Percentiles rank a stretch among this genome's conserved stretches.
These are phyloP conservation scores for Syngnathoides biaculeatus DNA, from an alignment of 2,113 vertebrate species.

Conservation along the genomic window DNA sequence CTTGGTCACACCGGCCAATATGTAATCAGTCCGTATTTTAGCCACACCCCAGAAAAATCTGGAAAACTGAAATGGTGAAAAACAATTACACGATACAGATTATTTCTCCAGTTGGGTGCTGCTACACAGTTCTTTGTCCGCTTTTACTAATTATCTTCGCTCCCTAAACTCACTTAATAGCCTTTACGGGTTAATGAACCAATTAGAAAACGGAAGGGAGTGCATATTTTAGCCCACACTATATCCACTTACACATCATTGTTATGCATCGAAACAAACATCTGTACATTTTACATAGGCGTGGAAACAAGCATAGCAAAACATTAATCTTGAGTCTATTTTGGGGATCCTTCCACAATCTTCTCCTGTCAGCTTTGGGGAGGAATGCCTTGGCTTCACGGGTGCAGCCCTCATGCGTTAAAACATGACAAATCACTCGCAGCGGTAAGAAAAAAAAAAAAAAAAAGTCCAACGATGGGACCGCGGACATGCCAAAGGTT, in stretches of 20 bases:
- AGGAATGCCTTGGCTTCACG: constrained; percentile 39
- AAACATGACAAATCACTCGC: constrained; percentile 51
- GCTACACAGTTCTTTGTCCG: too few relatives aligned
- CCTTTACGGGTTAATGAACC: neutral
- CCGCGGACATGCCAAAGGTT: constrained; percentile 42
- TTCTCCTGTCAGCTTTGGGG: neutral
- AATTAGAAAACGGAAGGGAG: neutral
- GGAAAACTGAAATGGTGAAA: too few relatives aligned
- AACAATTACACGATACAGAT: too few relatives aligned
- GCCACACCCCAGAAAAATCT: too few relatives aligned
- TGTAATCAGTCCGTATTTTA: too few relatives aligned
- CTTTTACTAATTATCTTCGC: too few relatives aligned
- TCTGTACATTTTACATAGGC: neutral
- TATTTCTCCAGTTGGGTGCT: too few relatives aligned
- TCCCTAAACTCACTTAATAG: neutral
- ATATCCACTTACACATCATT: neutral
- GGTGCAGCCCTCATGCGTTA: constrained; percentile 47
- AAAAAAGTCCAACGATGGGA: constrained; percentile 40
- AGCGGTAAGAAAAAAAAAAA: constrained; percentile 9
- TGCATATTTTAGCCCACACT: neutral
- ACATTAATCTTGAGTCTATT: constrained; percentile 8
- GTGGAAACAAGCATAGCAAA: neutral
- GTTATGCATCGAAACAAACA: neutral
- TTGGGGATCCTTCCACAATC: constrained; percentile 1
- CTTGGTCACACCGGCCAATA: too few relatives aligned